phyloP scores from a whole-genome alignment of 23 tunicate species.

The Ascidia mentula region DNA sequence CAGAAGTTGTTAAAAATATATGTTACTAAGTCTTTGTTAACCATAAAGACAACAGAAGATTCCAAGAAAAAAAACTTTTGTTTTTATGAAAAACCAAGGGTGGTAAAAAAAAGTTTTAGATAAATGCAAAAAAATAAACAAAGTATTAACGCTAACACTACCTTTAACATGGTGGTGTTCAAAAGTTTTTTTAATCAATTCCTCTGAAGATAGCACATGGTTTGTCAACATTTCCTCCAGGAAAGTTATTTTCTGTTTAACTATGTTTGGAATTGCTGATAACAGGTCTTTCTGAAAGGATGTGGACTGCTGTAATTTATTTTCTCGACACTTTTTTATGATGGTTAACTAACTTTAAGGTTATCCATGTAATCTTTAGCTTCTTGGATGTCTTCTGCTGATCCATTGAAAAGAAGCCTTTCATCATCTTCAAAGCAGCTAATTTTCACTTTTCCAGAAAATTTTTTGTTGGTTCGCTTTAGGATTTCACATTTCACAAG shows the following conservation, averaged over 20 bases:
- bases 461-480: not conserved
- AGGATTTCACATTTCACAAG: not conserved
- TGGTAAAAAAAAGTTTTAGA: no score
- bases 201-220: not conserved
- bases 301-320: not conserved
- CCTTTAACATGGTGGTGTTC: not conserved
- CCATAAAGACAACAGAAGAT: no score
- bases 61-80: no score
- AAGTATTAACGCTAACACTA: not conserved
- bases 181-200: not conserved
- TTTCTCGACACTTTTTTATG: not conserved
- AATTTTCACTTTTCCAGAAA: not conserved
- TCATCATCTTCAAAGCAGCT: not conserved
- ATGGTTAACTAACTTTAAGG: not conserved
- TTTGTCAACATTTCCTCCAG: not conserved
- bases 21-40: no score
- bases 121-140: not conserved
- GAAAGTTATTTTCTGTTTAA: not conserved
- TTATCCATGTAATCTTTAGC: not conserved
- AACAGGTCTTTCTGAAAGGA: not conserved
- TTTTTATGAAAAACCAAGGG: no score
- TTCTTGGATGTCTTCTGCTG: not conserved
- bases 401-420: not conserved
- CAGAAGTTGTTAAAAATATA: no score
- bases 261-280: not conserved